Conservation (phyloP, 2,888 invertebrate genomes). For the Athalia rosae region DNA sequence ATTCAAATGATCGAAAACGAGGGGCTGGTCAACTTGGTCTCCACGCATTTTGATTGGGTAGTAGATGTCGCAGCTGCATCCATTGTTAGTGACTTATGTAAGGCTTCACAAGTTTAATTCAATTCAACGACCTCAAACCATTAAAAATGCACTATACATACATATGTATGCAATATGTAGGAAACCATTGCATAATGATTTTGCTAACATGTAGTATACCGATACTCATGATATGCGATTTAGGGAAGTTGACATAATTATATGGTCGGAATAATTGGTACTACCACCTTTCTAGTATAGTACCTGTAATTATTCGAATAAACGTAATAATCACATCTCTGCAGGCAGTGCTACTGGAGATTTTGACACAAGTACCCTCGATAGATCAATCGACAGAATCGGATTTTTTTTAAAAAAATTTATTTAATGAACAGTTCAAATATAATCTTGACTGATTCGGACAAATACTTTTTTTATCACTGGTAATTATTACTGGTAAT, state of each 20-base stretch:
- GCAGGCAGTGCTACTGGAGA: too few species aligned
- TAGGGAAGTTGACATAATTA: conserved; percentile 14
- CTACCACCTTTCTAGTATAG: too few species aligned
- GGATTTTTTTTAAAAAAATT: too few species aligned
- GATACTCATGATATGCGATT: conserved; percentile 12
- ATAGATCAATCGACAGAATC: too few species aligned
- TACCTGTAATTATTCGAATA: too few species aligned
- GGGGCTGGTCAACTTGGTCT: neutral
- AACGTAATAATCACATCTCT: too few species aligned
- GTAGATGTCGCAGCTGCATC: neutral
- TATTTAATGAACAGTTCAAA: too few species aligned
- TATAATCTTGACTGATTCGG: too few species aligned
- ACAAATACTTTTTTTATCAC: too few species aligned
- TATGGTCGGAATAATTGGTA: too few species aligned
- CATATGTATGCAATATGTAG: conserved; percentile 1
- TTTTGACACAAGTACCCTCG: too few species aligned
- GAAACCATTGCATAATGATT: conserved; percentile 39
- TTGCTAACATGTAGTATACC: conserved; percentile 18
- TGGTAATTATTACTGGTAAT: too few species aligned
- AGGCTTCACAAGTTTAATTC: conserved; percentile 39
- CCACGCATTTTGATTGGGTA: conserved; percentile 1
- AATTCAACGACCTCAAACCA: conserved; percentile 31
- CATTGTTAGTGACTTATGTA: conserved; percentile 31
- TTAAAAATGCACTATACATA: conserved; percentile 1
- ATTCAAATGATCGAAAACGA: neutral